Evolutionary conservation across 2,113 vertebrate species (phyloP).

Genomic region (Eclectus roratus): DNA sequence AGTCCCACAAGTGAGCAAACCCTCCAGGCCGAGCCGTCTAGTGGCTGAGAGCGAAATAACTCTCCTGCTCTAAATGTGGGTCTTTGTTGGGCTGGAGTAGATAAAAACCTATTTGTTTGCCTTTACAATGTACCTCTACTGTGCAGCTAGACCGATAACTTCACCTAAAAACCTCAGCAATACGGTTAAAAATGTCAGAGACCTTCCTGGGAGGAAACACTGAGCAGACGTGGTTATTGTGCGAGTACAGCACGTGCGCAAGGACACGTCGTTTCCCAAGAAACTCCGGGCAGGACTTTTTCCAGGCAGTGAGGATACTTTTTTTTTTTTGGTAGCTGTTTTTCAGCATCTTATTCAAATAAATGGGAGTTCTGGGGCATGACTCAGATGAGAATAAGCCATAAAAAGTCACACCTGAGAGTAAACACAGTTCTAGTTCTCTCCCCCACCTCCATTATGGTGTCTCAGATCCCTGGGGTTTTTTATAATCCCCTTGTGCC

Average conservation of each 20-base stretch:
- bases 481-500: background rate
- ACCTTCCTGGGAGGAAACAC: background rate
- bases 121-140: background rate
- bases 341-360: constrained; percentile 3
- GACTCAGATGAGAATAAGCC: constrained; percentile 22
- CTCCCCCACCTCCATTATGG: background rate
- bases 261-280: background rate
- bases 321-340: background rate
- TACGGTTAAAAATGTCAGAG: background rate
- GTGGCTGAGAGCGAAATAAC: background rate
- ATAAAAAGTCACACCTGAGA: constrained; percentile 22
- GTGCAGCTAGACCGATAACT: background rate
- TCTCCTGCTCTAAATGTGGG: background rate
- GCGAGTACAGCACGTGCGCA: fast-evolving
- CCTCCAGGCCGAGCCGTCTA: background rate
- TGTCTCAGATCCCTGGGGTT: background rate
- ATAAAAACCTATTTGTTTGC: background rate
- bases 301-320: background rate
- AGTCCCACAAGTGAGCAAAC: background rate
- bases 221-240: background rate
- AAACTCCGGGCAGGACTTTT: background rate
- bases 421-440: background rate
- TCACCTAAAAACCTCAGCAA: background rate
- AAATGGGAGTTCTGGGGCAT: background rate
- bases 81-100: background rate